These are phyloP conservation scores for Myotis pilosus DNA, from an alignment of 2,797 vertebrate species.

Conservation along the genomic window DNA sequence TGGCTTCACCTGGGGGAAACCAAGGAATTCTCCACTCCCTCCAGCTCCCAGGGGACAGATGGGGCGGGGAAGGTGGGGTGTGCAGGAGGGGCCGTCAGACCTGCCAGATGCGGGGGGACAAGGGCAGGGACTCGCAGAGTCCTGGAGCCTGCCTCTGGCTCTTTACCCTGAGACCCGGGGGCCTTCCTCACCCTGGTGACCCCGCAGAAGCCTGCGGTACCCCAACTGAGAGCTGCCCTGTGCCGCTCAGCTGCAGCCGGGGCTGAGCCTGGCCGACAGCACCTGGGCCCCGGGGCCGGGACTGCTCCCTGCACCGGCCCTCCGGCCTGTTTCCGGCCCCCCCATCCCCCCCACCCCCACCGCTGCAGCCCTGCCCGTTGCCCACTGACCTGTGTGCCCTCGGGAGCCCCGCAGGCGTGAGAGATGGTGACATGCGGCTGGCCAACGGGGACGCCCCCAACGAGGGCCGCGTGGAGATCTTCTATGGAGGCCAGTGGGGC, in stretches of 20 bases:
- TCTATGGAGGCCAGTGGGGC: slow-evolving; percentile 73
- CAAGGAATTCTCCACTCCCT: too few species aligned
- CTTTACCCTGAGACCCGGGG: fast-evolving
- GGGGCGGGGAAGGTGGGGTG: too few species aligned
- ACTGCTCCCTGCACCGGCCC: neutral
- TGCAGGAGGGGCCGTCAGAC: too few species aligned
- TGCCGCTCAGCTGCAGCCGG: neutral
- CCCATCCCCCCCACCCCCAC: fast-evolving
- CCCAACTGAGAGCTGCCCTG: neutral
- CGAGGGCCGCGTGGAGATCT: slow-evolving; percentile 73
- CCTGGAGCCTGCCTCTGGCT: fast-evolving
- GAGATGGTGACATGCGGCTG: slow-evolving; percentile 66
- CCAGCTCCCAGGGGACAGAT: neutral
- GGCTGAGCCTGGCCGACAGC: neutral
- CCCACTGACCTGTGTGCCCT: neutral
- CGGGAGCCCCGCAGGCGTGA: neutral
- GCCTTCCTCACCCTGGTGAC: neutral
- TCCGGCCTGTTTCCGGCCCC: neutral
- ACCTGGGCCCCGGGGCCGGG: neutral
- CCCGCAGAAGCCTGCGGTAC: fast-evolving
- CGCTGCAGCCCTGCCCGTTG: neutral
- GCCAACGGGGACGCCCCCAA: neutral
- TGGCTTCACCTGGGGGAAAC: neutral
- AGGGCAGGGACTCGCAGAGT: neutral
- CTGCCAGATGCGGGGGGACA: fast-evolving